These are phyloP conservation scores for Cephus rjabovi DNA, from an alignment of 2,888 invertebrate genomes.

Conservation along the genomic window DNA sequence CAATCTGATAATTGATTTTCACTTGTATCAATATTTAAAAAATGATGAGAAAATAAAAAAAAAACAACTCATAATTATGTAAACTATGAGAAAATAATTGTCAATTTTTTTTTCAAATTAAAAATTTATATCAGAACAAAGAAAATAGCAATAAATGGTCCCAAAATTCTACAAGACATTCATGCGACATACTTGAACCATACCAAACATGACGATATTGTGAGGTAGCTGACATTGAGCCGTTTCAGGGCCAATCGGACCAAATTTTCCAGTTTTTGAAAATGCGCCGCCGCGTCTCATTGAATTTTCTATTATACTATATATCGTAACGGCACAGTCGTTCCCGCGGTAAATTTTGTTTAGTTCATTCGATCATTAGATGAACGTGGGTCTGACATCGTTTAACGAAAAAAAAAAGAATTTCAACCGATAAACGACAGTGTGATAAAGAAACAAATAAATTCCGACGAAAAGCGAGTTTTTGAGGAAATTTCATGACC, in stretches of 20 bases:
- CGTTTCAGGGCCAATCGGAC: conserved; percentile 63
- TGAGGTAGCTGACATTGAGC: conserved; percentile 65
- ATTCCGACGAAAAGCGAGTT: background rate
- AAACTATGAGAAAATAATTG: background rate
- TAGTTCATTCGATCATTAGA: background rate
- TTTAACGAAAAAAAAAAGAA: background rate
- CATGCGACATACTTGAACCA: conserved; percentile 40
- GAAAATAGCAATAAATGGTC: background rate
- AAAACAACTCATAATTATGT: background rate
- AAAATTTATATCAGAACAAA: background rate
- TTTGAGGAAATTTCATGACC: background rate
- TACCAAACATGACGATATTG: conserved; percentile 55
- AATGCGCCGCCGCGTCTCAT: background rate
- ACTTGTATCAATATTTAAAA: background rate
- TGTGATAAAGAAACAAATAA: background rate
- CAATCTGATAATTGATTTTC: background rate
- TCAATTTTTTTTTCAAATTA: background rate
- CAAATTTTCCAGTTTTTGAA: conserved; percentile 51
- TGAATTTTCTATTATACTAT: background rate
- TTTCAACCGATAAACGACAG: background rate
- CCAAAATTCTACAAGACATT: conserved; percentile 23
- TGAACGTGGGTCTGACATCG: background rate
- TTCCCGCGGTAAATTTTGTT: background rate
- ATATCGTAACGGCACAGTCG: background rate
- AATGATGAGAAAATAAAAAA: background rate